Base-by-base conservation (phyloP, 2,113 vertebrate genomes). In the Lepidothrix coronata region DNA sequence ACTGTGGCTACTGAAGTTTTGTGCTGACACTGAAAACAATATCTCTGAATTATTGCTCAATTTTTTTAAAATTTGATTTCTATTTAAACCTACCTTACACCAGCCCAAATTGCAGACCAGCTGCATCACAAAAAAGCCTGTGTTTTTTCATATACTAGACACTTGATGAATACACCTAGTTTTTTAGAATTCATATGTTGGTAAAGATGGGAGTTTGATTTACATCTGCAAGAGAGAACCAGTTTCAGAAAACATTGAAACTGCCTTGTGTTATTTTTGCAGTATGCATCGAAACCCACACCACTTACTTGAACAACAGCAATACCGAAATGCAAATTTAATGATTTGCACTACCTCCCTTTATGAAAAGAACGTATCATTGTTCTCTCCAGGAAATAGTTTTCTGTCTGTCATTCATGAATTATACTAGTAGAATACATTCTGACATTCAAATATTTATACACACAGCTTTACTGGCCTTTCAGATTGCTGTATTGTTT, bases 241-340 rank as follows among this genome's bases (percentile, higher is more conserved):
- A 22, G 8, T 57, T 92, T 89, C 72, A 76, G 74, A 82, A 93
- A 89, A 92, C 39, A 61, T 0, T 57, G 63, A 41, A 85, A 54
- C 37, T 27, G 12, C 21, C 22, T 51, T 51, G 20, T 30, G 58
- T 65, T 28, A 61, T 81, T 65, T 35, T 61, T 91, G 48, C 43
- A 35, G 35, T 46, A 33, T 46, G 35, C 39, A 54, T 18, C 31
- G 67, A 73, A 77, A 82, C 54, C 68, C 31, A 55, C 2, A 5
- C 5, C 58, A 30, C 41, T 79, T 37, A 66, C 30, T 52, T 19
- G 62, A 89, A 85, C 52, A 65, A 85, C 27, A 33, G 44, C 88
- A 85, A 76, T 62, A 89, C 73, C 81, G 58, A 89, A 72, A 95
- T 76, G 71, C 54, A 94, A 93, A 95, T 27, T 33, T 68, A 84